phyloP scores from a whole-genome alignment of 2,797 vertebrate species.

The Sciurus carolinensis region DNA sequence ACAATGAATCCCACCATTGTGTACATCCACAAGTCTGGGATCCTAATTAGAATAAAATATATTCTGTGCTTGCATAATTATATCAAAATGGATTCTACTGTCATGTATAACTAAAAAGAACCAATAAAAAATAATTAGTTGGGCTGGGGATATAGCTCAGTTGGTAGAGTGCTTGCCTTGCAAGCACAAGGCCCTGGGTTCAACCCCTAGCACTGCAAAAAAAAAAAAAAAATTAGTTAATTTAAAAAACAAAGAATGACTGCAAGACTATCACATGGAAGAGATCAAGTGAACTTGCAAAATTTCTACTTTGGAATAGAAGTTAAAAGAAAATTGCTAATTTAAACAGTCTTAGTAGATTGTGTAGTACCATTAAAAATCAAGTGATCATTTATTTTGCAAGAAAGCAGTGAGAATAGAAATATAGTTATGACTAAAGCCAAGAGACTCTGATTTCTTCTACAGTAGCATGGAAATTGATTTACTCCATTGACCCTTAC shows the following conservation, averaged over 20 bases:
- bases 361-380: slow-evolving; percentile 49
- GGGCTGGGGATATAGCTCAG: too few relatives aligned
- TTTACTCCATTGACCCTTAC: background rate
- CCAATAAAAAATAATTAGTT: too few relatives aligned
- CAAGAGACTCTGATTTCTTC: slow-evolving; percentile 27
- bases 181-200: too few relatives aligned
- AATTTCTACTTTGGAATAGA: slow-evolving; percentile 44
- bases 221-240: too few relatives aligned
- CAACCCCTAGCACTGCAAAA: too few relatives aligned
- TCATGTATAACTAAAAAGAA: too few relatives aligned
- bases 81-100: too few relatives aligned
- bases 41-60: too few relatives aligned
- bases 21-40: too few relatives aligned
- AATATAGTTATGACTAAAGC: slow-evolving; percentile 1
- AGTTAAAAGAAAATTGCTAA: slow-evolving; percentile 48
- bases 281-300: background rate
- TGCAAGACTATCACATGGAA: slow-evolving; percentile 1
- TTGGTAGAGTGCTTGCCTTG: too few relatives aligned
- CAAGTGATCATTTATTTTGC: slow-evolving; percentile 13
- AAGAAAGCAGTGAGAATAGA: slow-evolving; percentile 34
- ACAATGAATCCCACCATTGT: too few relatives aligned
- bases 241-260: slow-evolving; percentile 20
- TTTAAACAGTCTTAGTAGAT: background rate
- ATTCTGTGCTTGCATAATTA: too few relatives aligned
- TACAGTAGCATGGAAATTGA: background rate